Base-by-base conservation (phyloP, 2,113 vertebrate genomes). In the Dicrurus megarhynchus region DNA sequence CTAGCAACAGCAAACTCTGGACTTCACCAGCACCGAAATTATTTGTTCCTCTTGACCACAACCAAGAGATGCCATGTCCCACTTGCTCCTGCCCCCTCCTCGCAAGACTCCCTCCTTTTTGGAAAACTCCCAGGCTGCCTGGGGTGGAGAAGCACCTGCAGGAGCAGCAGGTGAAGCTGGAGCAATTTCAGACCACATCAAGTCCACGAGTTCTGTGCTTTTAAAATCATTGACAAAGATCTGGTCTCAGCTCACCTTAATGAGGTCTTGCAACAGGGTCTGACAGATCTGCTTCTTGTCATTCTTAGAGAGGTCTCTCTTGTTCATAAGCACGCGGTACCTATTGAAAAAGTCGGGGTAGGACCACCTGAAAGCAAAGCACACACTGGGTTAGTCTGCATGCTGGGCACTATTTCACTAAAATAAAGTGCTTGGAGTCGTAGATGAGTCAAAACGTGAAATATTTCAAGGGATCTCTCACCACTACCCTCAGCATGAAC, bases 321-420 rank as follows among this genome's bases (percentile, higher is more conserved):
- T 98, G 41, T 95, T 98, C 98, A 99, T 98, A 30, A 99, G 97
- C 23, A 99, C 98, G 11, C 99, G 97, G 57, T 99, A 99, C 28
- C 99, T 98, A 78, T 98, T 99, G 97, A 99, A 99, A 97, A 99
- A 99, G 89, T 99, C 99, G 1, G 97, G 96, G 87, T 99, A 99
- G 35, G 99, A 98, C 99, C 99, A 99, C 89, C 99, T 99, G 94
- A 59, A 97, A 87, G 70, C 37, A 94, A 95, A 94, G 82, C 13
- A 89, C 4, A 80, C 5, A 10, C 23, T 35, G 46, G 52, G 41
- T 93, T 33, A 90, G 24, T 46, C 56, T 35, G 32, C 33, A 32
- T 3, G 21, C 13, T 11, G 4, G 47, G 16, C 9, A 28, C 23
- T 27, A 26, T 3, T 55, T 49, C 50, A 28, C 26, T 26, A 47